Base-by-base conservation (phyloP, 2,888 invertebrate species). In the Acholoe squamosa region DNA sequence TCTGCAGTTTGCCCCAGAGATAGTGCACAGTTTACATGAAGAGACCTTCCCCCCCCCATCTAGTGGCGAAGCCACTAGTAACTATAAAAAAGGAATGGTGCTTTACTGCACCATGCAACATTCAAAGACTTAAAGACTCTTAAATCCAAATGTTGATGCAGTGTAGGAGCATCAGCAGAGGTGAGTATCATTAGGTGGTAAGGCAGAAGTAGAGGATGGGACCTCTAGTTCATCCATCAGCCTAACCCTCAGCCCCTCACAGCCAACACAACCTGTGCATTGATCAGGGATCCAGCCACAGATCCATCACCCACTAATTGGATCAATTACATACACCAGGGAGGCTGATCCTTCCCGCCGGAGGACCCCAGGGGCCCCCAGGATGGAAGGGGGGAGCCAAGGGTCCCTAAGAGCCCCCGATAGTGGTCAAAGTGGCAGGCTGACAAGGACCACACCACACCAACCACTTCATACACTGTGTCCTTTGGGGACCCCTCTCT, bases 281-380 rank as follows among this genome's bases (percentile, higher is more conserved):
- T 71, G 71, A 71, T 71, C 71, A 71, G 71, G 71, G 71, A 25
- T 28, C 71, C 28, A 71, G 25, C 71, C 71, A 28, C n/a, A 5
- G 28, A 71, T 71, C 71, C 28, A 71, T 71, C 71, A 71, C 71
- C 71, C 31, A n/a, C 80, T 80, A 80, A 80, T 80, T 80, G 80
- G 80, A 80, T 80, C 80, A 80, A 80, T 80, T 80, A 80, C 80
- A 34, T 16, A n/a, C 80, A 25, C n/a, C n/a, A 22, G 31, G 71
- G n/a, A 28, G 71, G 31, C 0, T 25, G 3, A 28, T 28, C 71
- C 28, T 28, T 14, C 61, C 61, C 71, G 71, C 71, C 71, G 71
- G 16, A 0, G 31, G 61, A 14, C 25, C 71, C 3, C 3, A 25
- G 71, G 14, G n/a, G 71, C 71, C n/a, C 71, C 71, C 71, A 28